Conservation (phyloP, 1,140 invertebrate species). For the Yoshiicerus persimilis region DNA sequence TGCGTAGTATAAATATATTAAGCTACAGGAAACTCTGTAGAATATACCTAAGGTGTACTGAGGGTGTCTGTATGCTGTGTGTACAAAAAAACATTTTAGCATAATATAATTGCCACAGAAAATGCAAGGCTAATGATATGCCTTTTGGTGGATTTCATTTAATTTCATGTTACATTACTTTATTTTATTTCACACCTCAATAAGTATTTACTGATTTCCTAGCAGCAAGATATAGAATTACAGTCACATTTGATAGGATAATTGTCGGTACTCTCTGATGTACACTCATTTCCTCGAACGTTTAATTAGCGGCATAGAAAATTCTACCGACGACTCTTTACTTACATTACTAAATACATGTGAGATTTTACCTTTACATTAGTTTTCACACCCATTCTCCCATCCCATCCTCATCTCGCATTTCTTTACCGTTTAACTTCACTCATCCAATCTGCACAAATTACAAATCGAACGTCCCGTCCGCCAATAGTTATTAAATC, state of each 20-base stretch:
- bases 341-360: conserved; percentile 3
- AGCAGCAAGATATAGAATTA: background rate
- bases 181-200: conserved; percentile 2
- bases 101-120: background rate
- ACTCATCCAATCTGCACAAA: background rate
- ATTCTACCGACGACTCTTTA: background rate
- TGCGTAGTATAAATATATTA: background rate
- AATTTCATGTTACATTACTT: background rate
- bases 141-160: background rate
- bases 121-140: background rate
- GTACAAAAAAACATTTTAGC: background rate
- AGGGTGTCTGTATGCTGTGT: too few relatives aligned
- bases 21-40: too few relatives aligned
- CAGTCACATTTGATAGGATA: conserved; percentile 20
- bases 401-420: background rate
- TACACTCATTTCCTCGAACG: conserved; percentile 16
- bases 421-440: background rate
- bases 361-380: background rate
- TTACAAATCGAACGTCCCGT: conserved; percentile 10
- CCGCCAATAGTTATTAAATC: conserved; percentile 4
- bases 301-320: conserved; percentile 10
- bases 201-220: conserved; percentile 17
- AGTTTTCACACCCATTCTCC: conserved; percentile 11
- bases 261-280: conserved; percentile 3
- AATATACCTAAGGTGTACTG: too few relatives aligned